Base-by-base conservation (phyloP, 2,797 vertebrate species). In the Babyrousa celebensis region DNA sequence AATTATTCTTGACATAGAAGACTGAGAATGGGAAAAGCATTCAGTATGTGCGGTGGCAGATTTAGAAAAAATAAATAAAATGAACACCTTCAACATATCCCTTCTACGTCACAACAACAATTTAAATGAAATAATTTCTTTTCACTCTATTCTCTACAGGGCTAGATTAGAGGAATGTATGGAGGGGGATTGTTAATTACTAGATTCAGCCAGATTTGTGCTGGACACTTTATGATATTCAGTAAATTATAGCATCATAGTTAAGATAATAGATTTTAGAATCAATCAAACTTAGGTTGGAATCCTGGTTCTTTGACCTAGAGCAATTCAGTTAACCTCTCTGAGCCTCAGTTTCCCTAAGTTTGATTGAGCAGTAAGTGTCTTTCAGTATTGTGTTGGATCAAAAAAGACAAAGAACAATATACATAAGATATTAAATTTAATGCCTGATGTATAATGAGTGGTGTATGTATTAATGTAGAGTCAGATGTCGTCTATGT, bases 1-100 rank as follows among this genome's bases (percentile, higher is more conserved):
- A 95, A 94, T 89, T 23, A 89, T 77, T 90, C 56, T 71, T 80
- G 70, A 93, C 54, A n/a, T 23, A 36, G 63, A 93, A 83, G 20
- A 91, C 71, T 63, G 40, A 89, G 32, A 27, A 82, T 75, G 1
- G 15, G 11, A 56, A 90, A 87, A 70, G 2, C 8, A 40, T 65
- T 75, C 71, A 32, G 29, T 60, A 10, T 29, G 9, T 65, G 6
- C 11, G 67, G 23, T 85, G 9, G 40, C 20, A 67, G 40, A 78
- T 78, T 67, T 79, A 17, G 29, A 29, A 63, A 92, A 56, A 78
- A 54, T 68, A 78, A 60, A 63, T n/a, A 23, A 77, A 93, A 58
- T 14, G 67, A 83, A 79, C 17, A 52, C 32, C 15, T 62, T 52
- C 32, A 80, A 27, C 12, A 84, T 65, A 20, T 3, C 15, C 72